Base-by-base conservation (phyloP, 2,888 invertebrate species). In the Monoplex corrugatus region DNA sequence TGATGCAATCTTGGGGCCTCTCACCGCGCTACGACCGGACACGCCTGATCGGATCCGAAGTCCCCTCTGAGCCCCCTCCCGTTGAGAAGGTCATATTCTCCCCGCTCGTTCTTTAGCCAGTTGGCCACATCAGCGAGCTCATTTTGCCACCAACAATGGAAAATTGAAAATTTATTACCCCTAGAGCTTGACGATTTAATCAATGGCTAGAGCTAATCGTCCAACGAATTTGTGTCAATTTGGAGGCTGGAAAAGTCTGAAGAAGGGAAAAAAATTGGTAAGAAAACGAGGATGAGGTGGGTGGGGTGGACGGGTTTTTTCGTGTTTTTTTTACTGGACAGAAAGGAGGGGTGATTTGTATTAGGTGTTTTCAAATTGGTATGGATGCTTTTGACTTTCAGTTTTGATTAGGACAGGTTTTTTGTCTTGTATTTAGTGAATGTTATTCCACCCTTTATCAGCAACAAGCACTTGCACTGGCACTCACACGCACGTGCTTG, bases 1-100 rank as follows among this genome's bases (percentile, higher is more conserved):
- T 87, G 87, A 87, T 87, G 87, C 87, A 87, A 87, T 87, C 75
- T 78, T 75, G 87, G 45, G n/a, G 68, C 44, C 84, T 57, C 84
- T 57, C 32, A 35, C 50, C 57, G 38, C 2, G 84, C 57, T 32
- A 38, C 45, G n/a, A 45, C 84, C 84, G 84, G 84, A 84, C 84
- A 84, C 57, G 57, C 50, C 50, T 50, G 35, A 84, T 84, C n/a
- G 68, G 68, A 19, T 3, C 68, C 50, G 19, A 10, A 50, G 50
- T 50, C 68, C 68, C 28, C 68, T n/a, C 19, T n/a, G n/a, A n/a
- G 16, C 19, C 28, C 68, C 68, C 68, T 68, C 68, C 68, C 68
- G 28, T n/a, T 68, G 68, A 5, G 68, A 10, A 68, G 28, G 68
- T 68, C 68, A 68, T n/a, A 10, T 28, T 10, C n/a, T n/a, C 28